A percentile compares a stretch with the other conserved stretches of the same genome.
phyloP scores from a whole-genome alignment of 2,113 vertebrate genomes.

The Scatophagus argus region DNA sequence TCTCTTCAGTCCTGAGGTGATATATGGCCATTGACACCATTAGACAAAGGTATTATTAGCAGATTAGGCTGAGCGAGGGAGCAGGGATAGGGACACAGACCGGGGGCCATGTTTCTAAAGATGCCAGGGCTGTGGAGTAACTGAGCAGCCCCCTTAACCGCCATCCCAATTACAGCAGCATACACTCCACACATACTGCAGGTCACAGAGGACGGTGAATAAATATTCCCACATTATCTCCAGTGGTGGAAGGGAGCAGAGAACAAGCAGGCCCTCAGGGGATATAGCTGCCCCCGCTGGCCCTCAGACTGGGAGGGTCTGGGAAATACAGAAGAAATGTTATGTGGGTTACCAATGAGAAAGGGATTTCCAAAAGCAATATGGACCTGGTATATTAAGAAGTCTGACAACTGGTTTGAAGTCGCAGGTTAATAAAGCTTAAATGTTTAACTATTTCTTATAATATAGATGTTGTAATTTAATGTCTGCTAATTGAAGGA shows the following conservation, averaged over 20 bases:
- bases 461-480: neutral
- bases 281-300: slow-evolving; percentile 51
- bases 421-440: neutral
- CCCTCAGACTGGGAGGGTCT: slow-evolving; percentile 85
- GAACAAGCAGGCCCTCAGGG: slow-evolving; percentile 61
- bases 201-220: slow-evolving; percentile 90
- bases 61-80: slow-evolving; percentile 82
- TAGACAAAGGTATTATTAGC: slow-evolving; percentile 88
- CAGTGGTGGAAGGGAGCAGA: slow-evolving; percentile 77
- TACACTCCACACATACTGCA: slow-evolving; percentile 55
- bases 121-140: slow-evolving; percentile 80
- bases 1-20: slow-evolving; percentile 63
- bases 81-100: slow-evolving; percentile 51
- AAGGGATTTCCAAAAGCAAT: slow-evolving; percentile 8
- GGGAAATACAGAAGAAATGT: slow-evolving; percentile 60
- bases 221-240: slow-evolving; percentile 91
- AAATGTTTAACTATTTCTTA: neutral
- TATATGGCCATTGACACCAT: slow-evolving; percentile 86
- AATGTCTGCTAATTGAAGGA: neutral
- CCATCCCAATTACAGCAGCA: slow-evolving; percentile 88
- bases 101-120: slow-evolving; percentile 68
- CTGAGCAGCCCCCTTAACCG: slow-evolving; percentile 77
- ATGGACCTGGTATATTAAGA: neutral
- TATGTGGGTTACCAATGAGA: slow-evolving; percentile 50
- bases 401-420: neutral